Evolutionary conservation across 1,140 invertebrate genomes (phyloP), one percentile per base, ranked within the genome.

Genomic region (Pseudomyrmex sp.): DNA sequence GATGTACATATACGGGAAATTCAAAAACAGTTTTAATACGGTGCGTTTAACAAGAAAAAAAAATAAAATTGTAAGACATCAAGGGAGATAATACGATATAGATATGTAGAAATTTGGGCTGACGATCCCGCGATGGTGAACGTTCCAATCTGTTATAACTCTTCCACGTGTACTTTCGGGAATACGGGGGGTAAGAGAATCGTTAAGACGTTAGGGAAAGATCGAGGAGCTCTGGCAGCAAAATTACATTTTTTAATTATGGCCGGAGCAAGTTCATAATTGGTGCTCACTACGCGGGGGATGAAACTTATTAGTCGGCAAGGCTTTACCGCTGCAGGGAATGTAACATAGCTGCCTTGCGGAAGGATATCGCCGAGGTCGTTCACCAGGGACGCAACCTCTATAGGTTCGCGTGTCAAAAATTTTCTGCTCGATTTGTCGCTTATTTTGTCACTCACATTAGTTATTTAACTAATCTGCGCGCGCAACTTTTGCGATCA

Each of bases 271-370:
- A 93, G 92, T 93, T 93, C 92, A 94, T 94, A 93, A 94, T 93
- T 93, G 93, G 93, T 94, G 91, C 93, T 94, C 93, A 94, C 93
- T 92, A 94, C 93, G 93, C 91, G 93, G 92, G 90, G 93, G 93
- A 93, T 94, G 92, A 94, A 93, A 92, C 92, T 94, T 93, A 93
- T 94, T 93, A 92, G 90, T 91, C 89, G 92, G 90, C 88, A 83
- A 91, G 90, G 88, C 89, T 91, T 88, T 90, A 89, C 88, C 90
- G 79, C 83, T 88, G 76, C 89, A 73, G 86, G 86, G 84, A 87
- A 91, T 89, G 83, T 91, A 91, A 90, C 88, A 92, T 90, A 87
- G 87, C 88, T 83, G 90, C 87, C 90, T 85, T 63, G 85, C 73
- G 90, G 84, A 91, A 90, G 87, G 88, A 87, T 89, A 87, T 83